Evolutionary conservation across 2,113 vertebrate genomes (phyloP).

Genomic region (Oceanites oceanicus): DNA sequence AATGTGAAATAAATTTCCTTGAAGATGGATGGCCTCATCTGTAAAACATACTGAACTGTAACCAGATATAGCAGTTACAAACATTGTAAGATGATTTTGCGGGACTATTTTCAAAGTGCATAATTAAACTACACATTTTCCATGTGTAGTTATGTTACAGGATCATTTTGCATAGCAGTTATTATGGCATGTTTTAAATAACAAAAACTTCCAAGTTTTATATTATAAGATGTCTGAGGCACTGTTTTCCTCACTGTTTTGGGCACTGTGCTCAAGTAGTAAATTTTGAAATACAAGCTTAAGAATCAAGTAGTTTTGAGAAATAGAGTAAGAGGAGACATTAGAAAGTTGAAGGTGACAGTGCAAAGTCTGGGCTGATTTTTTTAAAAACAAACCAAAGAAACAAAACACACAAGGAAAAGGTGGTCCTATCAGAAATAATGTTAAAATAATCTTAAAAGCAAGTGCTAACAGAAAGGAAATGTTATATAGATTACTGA

Average conservation of each 20-base stretch:
- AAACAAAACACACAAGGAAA: not conserved
- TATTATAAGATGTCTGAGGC: not conserved
- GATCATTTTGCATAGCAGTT: not conserved
- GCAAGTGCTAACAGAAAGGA: not conserved
- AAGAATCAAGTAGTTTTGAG: not conserved
- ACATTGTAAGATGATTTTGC: not conserved
- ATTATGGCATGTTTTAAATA: not conserved
- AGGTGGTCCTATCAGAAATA: not conserved
- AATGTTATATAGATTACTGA: not conserved
- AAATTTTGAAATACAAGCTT: not conserved
- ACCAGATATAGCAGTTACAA: not conserved
- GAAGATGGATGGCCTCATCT: not conserved
- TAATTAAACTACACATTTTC: not conserved
- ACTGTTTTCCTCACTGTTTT: not conserved
- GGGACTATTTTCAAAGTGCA: not conserved
- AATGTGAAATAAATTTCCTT: not conserved
- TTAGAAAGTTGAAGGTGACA: not conserved
- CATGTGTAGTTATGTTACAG: not conserved
- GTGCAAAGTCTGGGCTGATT: not conserved
- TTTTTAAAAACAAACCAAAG: not conserved
- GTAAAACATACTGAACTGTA: not conserved
- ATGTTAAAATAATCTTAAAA: not conserved
- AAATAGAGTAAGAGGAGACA: not conserved
- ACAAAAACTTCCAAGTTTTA: not conserved
- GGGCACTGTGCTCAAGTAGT: not conserved